Evolutionary conservation across 2,888 invertebrate genomes (phyloP), one percentile per base, ranked within the genome.

Genomic region (Brachyptera putata): DNA sequence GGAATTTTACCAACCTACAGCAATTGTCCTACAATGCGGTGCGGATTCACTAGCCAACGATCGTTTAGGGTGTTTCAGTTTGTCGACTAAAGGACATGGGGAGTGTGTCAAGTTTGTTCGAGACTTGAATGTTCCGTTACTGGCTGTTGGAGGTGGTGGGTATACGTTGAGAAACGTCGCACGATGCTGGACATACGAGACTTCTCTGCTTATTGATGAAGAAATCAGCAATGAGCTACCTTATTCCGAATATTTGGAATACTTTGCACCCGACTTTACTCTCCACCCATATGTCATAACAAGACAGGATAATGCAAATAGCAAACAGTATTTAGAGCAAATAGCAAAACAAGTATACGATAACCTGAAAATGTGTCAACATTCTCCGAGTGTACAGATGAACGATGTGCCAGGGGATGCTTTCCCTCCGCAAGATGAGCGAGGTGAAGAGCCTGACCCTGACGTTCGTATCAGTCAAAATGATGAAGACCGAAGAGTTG

Each of bases 121-220:
- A 74, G 90, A 88, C 63, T 77, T 96, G 14, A 92, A 93, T 71
- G 84, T 98, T 4, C 99, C 99, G 0, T 85, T 96, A 4, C 76
- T 96, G 41, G 93, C 95, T 0, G 86, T 97, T 0, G 95, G 87
- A 11, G 87, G 87, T 1, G 81, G 89, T 7, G 89, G 89, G 77
- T 99, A 98, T 74, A 99, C 97, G 0, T 78, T 97, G 22, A 80
- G 95, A 25, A 99, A 99, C 74, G 98, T 99, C 0, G 98, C 99
- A 0, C 82, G 99, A 3, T 98, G 97, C 74, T 99, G 99, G 99
- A 96, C 98, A 0, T 96, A 96, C 70, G 99, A 99, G 76, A 99
- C 99, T 0, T 93, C 97, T 0, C 77, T 99, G 0, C 76, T 98
- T 1, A 85, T 97, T 0, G 96, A 96, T 70, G 94, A 96, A 70